phyloP scores from a whole-genome alignment of 64 coral and sea anemone species.

The Actinia equina region DNA sequence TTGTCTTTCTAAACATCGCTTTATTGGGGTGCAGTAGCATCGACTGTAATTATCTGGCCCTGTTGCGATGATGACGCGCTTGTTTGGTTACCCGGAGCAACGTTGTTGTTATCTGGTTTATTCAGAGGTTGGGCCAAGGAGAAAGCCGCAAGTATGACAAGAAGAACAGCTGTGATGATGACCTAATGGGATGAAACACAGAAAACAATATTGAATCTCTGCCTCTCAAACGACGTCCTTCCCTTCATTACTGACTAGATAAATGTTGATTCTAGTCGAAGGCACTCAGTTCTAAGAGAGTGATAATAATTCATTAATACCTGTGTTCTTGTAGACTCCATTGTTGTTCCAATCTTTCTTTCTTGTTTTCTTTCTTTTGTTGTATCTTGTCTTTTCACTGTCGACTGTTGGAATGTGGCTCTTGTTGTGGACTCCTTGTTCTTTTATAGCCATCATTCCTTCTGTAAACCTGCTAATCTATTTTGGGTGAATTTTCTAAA shows the following conservation, averaged over 20 bases:
- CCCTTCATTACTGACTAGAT: not conserved
- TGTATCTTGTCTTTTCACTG: not conserved
- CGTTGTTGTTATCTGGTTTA: not conserved
- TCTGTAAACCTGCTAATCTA: not conserved
- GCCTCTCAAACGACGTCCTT: not conserved
- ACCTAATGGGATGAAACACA: not conserved
- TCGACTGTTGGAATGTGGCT: not conserved
- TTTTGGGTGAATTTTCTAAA: not conserved
- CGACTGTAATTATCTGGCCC: not conserved
- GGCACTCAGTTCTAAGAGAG: too few relatives aligned
- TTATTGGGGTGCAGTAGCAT: not conserved
- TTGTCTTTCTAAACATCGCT: not conserved
- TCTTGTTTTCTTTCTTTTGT: not conserved
- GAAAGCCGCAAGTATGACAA: not conserved
- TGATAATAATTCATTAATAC: not conserved
- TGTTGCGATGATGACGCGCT: not conserved
- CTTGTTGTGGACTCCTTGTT: not conserved
- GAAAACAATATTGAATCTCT: not conserved
- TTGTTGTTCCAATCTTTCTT: not conserved
- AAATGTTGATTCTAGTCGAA: not conserved
- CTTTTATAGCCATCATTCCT: not conserved
- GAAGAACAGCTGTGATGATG: not conserved
- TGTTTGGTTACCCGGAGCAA: not conserved
- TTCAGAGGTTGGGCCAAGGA: not conserved
- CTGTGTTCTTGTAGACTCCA: not conserved